These are phyloP conservation scores for Asteroscopus sphinx DNA, from an alignment of 2,888 invertebrate genomes.

Conservation along the genomic window DNA sequence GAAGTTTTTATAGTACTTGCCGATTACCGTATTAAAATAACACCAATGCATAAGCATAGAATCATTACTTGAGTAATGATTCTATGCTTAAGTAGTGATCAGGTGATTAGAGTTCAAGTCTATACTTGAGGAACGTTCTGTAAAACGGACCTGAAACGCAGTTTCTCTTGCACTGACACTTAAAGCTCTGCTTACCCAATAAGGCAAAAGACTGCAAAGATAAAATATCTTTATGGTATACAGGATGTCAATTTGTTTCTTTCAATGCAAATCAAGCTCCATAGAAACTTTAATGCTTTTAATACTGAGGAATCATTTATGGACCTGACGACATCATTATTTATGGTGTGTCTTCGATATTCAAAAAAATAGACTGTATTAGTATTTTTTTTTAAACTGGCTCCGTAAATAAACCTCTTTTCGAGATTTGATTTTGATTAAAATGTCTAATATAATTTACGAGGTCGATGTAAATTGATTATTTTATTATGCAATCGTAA, in stretches of 20 bases:
- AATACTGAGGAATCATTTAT: constrained; percentile 40
- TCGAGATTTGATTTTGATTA: constrained; percentile 42
- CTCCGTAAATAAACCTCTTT: constrained; percentile 29
- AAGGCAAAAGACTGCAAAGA: constrained; percentile 35
- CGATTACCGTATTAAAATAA: too few species aligned
- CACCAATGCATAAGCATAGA: too few species aligned
- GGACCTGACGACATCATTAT: constrained; percentile 25
- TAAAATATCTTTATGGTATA: constrained; percentile 29
- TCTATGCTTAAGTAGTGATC: too few species aligned
- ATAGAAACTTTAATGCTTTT: constrained; percentile 40
- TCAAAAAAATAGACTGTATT: constrained; percentile 18
- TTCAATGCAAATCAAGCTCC: constrained; percentile 53
- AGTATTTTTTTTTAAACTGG: constrained; percentile 26
- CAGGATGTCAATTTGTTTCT: constrained; percentile 49
- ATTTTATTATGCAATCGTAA: constrained; percentile 17
- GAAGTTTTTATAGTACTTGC: too few species aligned
- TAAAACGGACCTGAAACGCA: too few species aligned
- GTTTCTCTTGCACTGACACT: constrained; percentile 14
- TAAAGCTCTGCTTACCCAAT: constrained; percentile 24
- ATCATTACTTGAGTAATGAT: too few species aligned
- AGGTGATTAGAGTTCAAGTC: too few species aligned
- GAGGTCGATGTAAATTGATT: constrained; percentile 16
- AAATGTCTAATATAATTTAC: constrained; percentile 44
- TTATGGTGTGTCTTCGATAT: constrained; percentile 33
- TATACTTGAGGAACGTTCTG: too few species aligned